A percentile compares a stretch with the other conserved stretches of the same genome.
Conservation (phyloP, 2,797 vertebrate genomes). For the Cottoperca gobio region DNA sequence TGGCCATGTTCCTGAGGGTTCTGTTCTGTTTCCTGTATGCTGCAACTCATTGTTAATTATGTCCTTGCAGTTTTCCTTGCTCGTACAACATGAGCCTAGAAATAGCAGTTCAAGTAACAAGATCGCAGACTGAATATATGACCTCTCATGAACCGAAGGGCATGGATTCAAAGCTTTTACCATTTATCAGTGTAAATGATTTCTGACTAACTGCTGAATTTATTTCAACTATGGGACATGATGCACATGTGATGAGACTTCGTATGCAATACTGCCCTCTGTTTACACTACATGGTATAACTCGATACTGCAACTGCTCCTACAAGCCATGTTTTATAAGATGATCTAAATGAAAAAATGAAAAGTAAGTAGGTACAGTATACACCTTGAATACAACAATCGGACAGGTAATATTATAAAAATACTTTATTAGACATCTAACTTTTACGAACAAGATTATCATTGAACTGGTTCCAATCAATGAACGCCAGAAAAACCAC, state of each 20-base stretch:
- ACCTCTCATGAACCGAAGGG: not conserved
- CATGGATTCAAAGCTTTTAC: not conserved
- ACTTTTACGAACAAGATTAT: slow-evolving; percentile 65
- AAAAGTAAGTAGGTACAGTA: not conserved
- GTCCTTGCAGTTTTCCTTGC: not conserved
- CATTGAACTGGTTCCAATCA: slow-evolving; percentile 60
- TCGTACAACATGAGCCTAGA: not conserved
- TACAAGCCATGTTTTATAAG: not conserved
- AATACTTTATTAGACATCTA: slow-evolving; percentile 85
- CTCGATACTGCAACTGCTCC: slow-evolving; percentile 26
- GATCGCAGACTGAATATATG: not conserved
- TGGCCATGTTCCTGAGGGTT: not conserved
- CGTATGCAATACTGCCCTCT: no score
- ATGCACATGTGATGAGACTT: no score
- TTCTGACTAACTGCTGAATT: not conserved
- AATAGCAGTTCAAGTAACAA: not conserved
- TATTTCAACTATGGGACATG: not conserved
- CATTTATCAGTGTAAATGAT: not conserved
- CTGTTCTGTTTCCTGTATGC: not conserved
- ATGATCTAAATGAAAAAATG: not conserved
- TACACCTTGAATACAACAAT: slow-evolving; percentile 9
- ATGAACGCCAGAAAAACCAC: slow-evolving; percentile 70
- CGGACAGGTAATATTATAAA: slow-evolving; percentile 77
- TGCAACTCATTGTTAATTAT: not conserved
- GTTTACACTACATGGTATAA: no score